Percentiles rank a stretch among this genome's conserved stretches.
phyloP scores from a whole-genome alignment of 2,797 vertebrate species.

The Syndactyla subalaris region DNA sequence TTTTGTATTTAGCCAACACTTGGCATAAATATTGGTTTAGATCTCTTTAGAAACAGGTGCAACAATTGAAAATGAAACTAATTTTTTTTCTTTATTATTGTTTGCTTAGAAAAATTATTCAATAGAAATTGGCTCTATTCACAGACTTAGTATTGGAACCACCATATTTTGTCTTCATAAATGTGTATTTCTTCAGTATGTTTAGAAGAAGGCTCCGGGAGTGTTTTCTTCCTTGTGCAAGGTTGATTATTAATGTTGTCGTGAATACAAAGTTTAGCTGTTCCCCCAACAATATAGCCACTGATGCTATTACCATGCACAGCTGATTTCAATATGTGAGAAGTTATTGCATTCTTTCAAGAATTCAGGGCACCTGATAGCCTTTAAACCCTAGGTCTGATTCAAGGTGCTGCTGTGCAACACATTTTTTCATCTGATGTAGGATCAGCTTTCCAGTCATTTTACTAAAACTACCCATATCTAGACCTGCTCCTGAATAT shows the following conservation, averaged over 20 bases:
- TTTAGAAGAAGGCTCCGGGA: not conserved
- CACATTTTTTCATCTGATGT: not conserved
- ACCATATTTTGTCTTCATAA: not conserved
- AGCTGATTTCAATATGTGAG: not conserved
- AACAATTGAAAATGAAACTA: not conserved
- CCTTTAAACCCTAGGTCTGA: not conserved
- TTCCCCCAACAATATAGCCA: not conserved
- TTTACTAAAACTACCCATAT: not conserved
- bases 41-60: not conserved
- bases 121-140: not conserved
- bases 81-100: not conserved
- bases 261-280: not conserved
- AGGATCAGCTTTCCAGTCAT: not conserved
- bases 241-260: not conserved
- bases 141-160: not conserved
- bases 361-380: not conserved
- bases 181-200: not conserved
- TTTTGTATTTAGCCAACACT: not conserved
- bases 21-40: not conserved
- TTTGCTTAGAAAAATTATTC: not conserved
- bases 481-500: not conserved
- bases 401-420: not conserved
- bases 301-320: rapidly evolving
- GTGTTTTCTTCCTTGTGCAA: not conserved
- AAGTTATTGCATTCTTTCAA: not conserved